Conservation (phyloP, 2,888 invertebrate species). For the Ornithoptera alexandrae region DNA sequence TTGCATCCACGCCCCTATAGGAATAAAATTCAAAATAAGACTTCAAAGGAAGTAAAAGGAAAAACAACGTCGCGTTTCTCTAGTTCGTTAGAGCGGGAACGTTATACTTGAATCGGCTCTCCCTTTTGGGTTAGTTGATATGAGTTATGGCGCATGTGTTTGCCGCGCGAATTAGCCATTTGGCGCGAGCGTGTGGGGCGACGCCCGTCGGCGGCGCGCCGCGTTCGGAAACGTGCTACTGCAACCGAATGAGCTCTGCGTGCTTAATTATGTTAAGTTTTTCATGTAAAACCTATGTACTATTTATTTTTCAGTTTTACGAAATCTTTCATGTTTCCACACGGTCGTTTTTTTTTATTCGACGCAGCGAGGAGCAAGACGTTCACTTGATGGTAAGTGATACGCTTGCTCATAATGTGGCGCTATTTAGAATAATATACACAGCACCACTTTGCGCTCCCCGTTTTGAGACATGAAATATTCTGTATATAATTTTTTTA, state of each 20-base stretch:
- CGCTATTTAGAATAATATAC: too few species aligned
- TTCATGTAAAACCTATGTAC: constrained; percentile 34
- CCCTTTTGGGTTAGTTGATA: constrained; percentile 67
- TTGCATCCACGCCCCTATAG: constrained; percentile 78
- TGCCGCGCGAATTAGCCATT: constrained; percentile 76
- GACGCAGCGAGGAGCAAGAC: too few species aligned
- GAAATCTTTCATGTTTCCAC: neutral
- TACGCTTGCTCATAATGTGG: too few species aligned
- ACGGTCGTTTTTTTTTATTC: too few species aligned
- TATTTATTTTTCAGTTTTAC: constrained; percentile 5
- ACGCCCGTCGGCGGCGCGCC: constrained; percentile 51
- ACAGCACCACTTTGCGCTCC: too few species aligned
- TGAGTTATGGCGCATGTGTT: constrained; percentile 77
- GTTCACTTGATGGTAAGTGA: too few species aligned
- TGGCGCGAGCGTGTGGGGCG: constrained; percentile 70
- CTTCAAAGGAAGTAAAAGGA: constrained; percentile 77
- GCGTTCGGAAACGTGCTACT: constrained; percentile 39
- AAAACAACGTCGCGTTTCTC: constrained; percentile 72
- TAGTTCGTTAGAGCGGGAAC: constrained; percentile 71
- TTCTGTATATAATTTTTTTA: too few species aligned
- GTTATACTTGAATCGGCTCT: constrained; percentile 53
- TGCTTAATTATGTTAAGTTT: constrained; percentile 38
- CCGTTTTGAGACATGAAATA: too few species aligned
- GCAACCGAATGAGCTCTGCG: constrained; percentile 43
- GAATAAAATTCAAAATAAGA: constrained; percentile 79